phyloP scores from a whole-genome alignment of 2,113 vertebrate genomes.

The Apodemus sylvaticus region DNA sequence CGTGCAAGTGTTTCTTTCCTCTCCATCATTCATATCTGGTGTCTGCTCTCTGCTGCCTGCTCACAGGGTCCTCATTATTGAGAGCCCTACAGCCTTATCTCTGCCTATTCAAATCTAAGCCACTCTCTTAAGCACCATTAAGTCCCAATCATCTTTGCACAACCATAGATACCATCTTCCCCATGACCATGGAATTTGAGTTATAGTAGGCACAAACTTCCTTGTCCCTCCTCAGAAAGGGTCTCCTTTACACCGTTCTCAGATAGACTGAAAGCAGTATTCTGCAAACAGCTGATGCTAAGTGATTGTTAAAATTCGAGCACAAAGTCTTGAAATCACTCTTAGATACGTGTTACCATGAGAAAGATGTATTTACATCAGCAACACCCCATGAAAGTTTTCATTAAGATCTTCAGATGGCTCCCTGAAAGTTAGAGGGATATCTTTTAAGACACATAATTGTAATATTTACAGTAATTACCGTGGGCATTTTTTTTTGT shows the following conservation, averaged over 20 bases:
- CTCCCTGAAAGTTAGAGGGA: neutral
- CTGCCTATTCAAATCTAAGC: neutral
- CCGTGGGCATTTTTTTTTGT: neutral
- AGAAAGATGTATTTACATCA: neutral
- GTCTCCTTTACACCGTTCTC: neutral
- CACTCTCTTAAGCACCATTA: neutral
- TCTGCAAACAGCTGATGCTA: neutral
- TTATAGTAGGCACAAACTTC: neutral
- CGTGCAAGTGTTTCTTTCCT: neutral
- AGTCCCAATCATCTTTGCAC: neutral
- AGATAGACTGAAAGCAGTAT: neutral
- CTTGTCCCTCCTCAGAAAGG: neutral
- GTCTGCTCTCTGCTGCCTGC: neutral
- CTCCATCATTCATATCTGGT: neutral
- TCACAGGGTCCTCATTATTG: neutral
- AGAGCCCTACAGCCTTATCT: neutral
- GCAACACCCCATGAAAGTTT: neutral
- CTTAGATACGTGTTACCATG: neutral
- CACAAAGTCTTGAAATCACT: neutral
- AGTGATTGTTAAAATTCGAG: constrained; percentile 31
- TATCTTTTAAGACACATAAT: neutral
- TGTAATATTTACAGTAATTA: neutral
- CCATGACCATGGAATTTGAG: neutral
- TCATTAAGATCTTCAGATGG: neutral
- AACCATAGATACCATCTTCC: neutral